Evolutionary conservation across 2,888 invertebrate species (phyloP).

Genomic region (Orthosia cruda): DNA sequence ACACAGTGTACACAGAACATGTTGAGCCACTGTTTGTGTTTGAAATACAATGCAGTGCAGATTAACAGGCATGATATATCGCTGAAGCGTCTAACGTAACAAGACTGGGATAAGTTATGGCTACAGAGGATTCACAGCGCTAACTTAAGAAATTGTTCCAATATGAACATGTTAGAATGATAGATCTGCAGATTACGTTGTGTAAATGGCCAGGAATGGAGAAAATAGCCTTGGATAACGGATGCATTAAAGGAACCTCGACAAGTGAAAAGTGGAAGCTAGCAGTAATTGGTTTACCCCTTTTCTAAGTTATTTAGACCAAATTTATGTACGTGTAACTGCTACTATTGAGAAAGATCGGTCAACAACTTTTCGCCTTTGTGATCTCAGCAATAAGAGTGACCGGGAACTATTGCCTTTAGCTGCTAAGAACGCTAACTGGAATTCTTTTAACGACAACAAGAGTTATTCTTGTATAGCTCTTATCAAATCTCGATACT

Average conservation of each 20-base stretch:
- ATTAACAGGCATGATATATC: slow-evolving; percentile 77
- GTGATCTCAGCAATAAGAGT: not conserved
- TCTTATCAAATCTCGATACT: not conserved
- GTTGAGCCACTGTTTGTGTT: slow-evolving; percentile 73
- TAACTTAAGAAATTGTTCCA: slow-evolving; percentile 58
- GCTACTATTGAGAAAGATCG: not conserved
- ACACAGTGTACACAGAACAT: slow-evolving; percentile 59
- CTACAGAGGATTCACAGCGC: slow-evolving; percentile 39
- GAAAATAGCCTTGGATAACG: not conserved
- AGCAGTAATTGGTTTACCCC: too few relatives aligned
- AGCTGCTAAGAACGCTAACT: not conserved
- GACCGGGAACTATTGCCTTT: not conserved
- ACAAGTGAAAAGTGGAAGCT: not conserved
- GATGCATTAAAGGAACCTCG: not conserved
- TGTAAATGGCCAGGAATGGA: slow-evolving; percentile 19
- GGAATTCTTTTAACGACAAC: not conserved
- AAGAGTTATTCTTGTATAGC: not conserved
- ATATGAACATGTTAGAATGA: slow-evolving; percentile 61
- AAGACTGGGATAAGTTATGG: slow-evolving; percentile 64
- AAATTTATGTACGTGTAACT: not conserved
- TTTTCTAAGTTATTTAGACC: not conserved
- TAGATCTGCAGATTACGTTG: slow-evolving; percentile 19
- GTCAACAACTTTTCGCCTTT: not conserved
- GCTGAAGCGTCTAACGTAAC: slow-evolving; percentile 64
- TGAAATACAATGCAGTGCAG: slow-evolving; percentile 71